Percentiles rank a stretch among this genome's conserved stretches.
Conservation (phyloP, 2,888 invertebrate genomes). For the Ditylenchus weischeri region DNA sequence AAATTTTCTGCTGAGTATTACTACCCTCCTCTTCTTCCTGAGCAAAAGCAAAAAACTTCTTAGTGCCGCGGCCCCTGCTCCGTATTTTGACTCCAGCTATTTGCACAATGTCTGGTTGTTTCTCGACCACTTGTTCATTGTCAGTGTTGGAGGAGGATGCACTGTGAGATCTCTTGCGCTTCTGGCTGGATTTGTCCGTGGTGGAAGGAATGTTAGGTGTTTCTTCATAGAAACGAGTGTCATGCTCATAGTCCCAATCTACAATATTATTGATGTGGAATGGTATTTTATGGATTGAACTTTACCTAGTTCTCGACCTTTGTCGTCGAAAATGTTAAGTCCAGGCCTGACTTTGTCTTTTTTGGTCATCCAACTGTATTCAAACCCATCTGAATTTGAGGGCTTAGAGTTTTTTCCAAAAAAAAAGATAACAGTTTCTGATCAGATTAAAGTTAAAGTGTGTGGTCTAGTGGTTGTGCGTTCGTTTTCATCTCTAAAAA, state of each 20-base stretch:
- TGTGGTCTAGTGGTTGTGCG: no score
- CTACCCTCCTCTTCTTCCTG: conserved; percentile 11
- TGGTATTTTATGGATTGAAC: no score
- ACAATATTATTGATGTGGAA: no score
- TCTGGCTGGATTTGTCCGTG: conserved; percentile 1
- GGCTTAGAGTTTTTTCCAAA: no score
- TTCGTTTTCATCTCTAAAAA: no score
- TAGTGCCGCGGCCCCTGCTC: conserved; percentile 35
- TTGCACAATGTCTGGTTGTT: conserved; percentile 3
- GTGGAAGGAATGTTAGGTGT: neutral
- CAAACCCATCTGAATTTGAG: conserved; percentile 23
- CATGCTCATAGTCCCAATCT: conserved; percentile 56
- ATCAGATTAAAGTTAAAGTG: no score
- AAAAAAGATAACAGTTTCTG: no score
- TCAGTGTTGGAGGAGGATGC: conserved; percentile 3
- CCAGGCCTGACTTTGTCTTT: conserved; percentile 43
- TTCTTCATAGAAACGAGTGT: conserved; percentile 45
- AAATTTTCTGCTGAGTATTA: neutral
- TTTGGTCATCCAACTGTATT: conserved; percentile 35
- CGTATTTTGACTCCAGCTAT: conserved; percentile 27
- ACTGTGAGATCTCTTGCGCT: conserved; percentile 13
- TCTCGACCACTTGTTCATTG: conserved; percentile 8
- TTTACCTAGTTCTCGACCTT: conserved; percentile 43
- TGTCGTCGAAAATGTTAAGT: conserved; percentile 50
- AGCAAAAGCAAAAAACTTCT: conserved; percentile 27